A percentile compares a stretch with the other conserved stretches of the same genome.
Conservation (phyloP, 2,113 vertebrate genomes). For the Fregata magnificens region DNA sequence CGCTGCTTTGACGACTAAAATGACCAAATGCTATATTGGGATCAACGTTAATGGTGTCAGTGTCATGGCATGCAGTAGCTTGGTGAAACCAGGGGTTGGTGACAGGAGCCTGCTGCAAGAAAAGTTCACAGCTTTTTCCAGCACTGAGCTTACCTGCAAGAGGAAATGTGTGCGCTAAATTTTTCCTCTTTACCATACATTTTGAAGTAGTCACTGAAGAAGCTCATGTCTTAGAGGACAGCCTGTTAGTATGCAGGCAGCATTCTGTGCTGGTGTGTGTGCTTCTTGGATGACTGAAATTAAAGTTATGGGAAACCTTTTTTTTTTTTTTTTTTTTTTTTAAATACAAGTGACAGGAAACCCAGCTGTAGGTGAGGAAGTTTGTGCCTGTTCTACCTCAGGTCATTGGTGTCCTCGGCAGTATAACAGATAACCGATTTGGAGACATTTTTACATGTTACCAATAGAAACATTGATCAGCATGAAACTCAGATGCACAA, state of each 20-base stretch:
- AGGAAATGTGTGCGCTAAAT: not conserved
- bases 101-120: not conserved
- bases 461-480: not conserved
- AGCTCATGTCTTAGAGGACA: not conserved
- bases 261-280: not conserved
- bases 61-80: not conserved
- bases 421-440: not conserved
- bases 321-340: not conserved
- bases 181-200: not conserved
- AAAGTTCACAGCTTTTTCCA: not conserved
- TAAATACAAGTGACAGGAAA: not conserved
- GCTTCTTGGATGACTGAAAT: not conserved
- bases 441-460: not conserved
- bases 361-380: not conserved
- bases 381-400: not conserved
- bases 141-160: not conserved
- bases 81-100: not conserved
- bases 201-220: not conserved
- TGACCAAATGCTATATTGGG: not conserved
- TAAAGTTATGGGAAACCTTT: not conserved
- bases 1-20: not conserved
- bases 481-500: not conserved
- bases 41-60: rapidly evolving
- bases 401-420: not conserved
- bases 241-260: not conserved